Percentiles rank a stretch among this genome's conserved stretches.
Conservation (phyloP, 2,888 invertebrate species). For the Agonum fuliginosum region DNA sequence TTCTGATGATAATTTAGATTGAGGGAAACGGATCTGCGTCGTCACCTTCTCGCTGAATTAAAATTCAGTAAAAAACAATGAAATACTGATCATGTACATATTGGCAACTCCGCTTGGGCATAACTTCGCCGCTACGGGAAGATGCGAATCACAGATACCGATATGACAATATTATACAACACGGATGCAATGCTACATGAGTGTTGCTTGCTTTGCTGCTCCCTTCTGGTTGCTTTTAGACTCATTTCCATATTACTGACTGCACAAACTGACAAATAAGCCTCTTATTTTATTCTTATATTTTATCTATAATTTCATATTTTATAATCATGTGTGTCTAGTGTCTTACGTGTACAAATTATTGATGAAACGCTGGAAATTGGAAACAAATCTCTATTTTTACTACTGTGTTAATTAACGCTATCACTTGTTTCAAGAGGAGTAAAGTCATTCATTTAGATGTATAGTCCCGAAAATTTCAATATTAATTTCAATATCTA, state of each 20-base stretch:
- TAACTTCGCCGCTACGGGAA: constrained; percentile 46
- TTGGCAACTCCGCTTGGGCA: constrained; percentile 44
- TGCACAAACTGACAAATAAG: not conserved
- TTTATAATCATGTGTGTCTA: too few species aligned
- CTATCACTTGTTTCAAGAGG: too few species aligned
- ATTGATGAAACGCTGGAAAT: too few species aligned
- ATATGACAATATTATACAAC: constrained; percentile 58
- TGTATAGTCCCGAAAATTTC: too few species aligned
- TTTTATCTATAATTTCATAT: too few species aligned
- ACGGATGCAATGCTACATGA: constrained; percentile 24
- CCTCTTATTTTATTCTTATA: not conserved
- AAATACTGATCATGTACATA: constrained; percentile 50
- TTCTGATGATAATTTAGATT: constrained; percentile 58
- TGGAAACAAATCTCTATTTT: too few species aligned
- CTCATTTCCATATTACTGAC: constrained; percentile 7
- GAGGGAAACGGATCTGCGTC: constrained; percentile 53
- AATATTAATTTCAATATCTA: too few species aligned
- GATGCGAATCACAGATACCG: constrained; percentile 58
- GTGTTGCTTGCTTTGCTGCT: not conserved
- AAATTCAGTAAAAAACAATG: constrained; percentile 59
- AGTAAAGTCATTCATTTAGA: too few species aligned
- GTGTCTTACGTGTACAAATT: too few species aligned
- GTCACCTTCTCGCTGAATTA: constrained; percentile 61
- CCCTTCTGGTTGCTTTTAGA: not conserved
- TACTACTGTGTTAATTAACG: too few species aligned